phyloP scores from a whole-genome alignment of 35 echinoderm and acorn worm species.

The Ptychodera flava region DNA sequence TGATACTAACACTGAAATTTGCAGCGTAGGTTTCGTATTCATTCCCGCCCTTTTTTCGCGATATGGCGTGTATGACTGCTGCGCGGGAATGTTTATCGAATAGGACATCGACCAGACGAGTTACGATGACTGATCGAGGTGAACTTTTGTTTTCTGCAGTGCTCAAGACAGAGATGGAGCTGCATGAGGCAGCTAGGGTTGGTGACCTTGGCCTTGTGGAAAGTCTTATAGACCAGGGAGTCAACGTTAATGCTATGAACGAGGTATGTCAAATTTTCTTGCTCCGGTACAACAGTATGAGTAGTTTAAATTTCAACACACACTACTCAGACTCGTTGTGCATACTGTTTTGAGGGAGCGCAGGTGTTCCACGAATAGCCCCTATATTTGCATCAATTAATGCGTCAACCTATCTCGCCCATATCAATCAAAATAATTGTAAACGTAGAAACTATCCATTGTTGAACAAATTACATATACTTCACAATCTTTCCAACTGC shows the following conservation, averaged over 20 bases:
- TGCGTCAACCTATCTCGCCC: too few relatives aligned
- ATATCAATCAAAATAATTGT: too few relatives aligned
- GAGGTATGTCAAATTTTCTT: slow-evolving; percentile 44
- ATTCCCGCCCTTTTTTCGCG: background rate
- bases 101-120: background rate
- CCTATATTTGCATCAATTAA: too few relatives aligned
- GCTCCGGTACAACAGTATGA: background rate
- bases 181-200: slow-evolving; percentile 60
- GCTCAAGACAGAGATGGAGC: slow-evolving; percentile 51
- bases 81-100: background rate
- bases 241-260: slow-evolving; percentile 91
- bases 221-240: slow-evolving; percentile 50
- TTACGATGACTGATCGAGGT: background rate
- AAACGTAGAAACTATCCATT: too few relatives aligned
- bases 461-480: too few relatives aligned
- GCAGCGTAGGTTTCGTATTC: too few relatives aligned
- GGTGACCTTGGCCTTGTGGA: slow-evolving; percentile 55
- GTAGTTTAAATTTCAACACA: too few relatives aligned
- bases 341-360: too few relatives aligned
- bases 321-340: too few relatives aligned
- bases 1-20: too few relatives aligned
- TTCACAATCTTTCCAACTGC: too few relatives aligned
- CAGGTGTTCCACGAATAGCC: too few relatives aligned
- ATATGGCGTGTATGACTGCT: background rate
- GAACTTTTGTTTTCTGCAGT: slow-evolving; percentile 34